phyloP scores from a whole-genome alignment of 2,797 vertebrate genomes.

The Alfaro cultratus region DNA sequence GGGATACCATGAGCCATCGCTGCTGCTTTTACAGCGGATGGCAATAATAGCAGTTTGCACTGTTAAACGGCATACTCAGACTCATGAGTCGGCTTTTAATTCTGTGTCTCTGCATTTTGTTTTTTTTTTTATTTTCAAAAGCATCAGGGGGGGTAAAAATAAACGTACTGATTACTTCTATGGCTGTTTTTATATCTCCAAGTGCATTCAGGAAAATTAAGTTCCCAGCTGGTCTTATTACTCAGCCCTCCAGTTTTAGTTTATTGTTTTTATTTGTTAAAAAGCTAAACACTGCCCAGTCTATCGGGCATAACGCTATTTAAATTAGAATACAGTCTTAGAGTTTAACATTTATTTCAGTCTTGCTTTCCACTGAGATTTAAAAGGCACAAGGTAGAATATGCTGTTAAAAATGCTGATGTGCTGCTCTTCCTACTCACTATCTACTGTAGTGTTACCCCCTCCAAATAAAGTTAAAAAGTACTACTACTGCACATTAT shows the following conservation, averaged over 20 bases:
- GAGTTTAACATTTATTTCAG: neutral
- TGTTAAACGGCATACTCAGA: neutral
- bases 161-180: constrained; percentile 6
- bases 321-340: neutral
- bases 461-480: neutral
- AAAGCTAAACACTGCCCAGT: neutral
- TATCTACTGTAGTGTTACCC: neutral
- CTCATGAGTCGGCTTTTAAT: constrained; percentile 33
- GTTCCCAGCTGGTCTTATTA: constrained; percentile 3
- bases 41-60: constrained; percentile 48
- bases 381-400: neutral
- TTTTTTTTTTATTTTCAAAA: constrained; percentile 8
- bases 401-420: neutral
- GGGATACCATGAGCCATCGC: neutral
- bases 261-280: neutral
- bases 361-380: neutral
- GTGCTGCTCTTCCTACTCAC: too few species aligned
- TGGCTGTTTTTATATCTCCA: constrained; percentile 6
- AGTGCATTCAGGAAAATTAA: neutral
- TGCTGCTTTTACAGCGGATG: constrained; percentile 13
- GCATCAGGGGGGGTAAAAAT: constrained; percentile 19
- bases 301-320: neutral
- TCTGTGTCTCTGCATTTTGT: constrained; percentile 23
- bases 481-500: too few species aligned
- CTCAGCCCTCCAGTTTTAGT: neutral